Percentiles rank a stretch among this genome's conserved stretches.
Evolutionary conservation across 92 coral and sea anemone genomes (phyloP).

Genomic region (Palythoa heliodiscus): DNA sequence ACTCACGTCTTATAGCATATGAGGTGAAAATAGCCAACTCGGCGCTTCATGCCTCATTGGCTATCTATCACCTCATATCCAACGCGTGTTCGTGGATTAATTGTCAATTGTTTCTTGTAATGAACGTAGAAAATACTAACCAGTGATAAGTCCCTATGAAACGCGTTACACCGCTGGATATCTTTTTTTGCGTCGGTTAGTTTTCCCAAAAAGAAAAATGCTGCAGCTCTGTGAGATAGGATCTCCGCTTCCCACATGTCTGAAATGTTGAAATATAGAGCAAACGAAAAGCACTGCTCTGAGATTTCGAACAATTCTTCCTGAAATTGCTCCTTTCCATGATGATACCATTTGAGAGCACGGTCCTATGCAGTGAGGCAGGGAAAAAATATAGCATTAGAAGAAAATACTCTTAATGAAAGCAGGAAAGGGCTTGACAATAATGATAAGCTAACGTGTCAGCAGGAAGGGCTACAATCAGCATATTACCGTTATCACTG

Average conservation of each 20-base stretch:
- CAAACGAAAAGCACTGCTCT: slow-evolving; percentile 22
- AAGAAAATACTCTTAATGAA: background rate
- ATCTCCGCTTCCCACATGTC: background rate
- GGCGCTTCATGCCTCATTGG: too few species aligned
- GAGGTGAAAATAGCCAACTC: too few species aligned
- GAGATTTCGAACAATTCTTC: background rate
- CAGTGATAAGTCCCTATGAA: background rate
- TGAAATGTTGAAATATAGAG: slow-evolving; percentile 17
- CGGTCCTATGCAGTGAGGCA: background rate
- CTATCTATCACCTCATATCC: too few species aligned
- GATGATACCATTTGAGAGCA: slow-evolving; percentile 14
- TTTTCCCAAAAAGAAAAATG: background rate
- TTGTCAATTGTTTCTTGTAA: too few species aligned
- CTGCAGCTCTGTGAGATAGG: slow-evolving; percentile 24
- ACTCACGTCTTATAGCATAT: too few species aligned
- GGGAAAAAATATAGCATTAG: background rate
- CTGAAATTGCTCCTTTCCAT: background rate
- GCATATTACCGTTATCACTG: too few species aligned
- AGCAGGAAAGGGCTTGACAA: background rate
- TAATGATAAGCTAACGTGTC: background rate
- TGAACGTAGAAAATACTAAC: background rate
- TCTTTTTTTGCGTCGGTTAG: background rate
- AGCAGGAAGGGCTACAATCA: too few species aligned
- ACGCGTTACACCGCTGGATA: background rate
- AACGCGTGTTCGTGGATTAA: too few species aligned